Conservation (phyloP, 2,797 vertebrate species). For the Channa striata region DNA sequence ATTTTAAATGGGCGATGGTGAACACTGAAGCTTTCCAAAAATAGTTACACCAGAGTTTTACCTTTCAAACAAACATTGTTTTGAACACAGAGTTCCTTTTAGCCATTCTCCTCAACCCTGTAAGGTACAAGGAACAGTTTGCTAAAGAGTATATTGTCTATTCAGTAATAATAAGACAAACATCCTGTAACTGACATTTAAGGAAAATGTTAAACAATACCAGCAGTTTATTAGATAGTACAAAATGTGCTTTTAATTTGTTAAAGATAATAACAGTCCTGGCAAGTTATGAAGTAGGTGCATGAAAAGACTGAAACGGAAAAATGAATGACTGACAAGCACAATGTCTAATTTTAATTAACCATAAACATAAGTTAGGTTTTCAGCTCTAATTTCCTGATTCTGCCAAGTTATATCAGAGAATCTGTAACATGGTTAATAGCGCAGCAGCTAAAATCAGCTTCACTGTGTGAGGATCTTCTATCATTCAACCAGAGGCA, state of each 20-base stretch:
- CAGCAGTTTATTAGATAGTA: too few species aligned
- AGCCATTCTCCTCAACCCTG: not conserved
- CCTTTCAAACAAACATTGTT: not conserved
- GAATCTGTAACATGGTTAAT: not conserved
- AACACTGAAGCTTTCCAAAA: not conserved
- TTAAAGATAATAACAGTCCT: too few species aligned
- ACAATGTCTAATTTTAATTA: not conserved
- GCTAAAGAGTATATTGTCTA: too few species aligned
- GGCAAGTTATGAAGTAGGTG: too few species aligned
- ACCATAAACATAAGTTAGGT: not conserved
- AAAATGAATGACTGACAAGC: not conserved
- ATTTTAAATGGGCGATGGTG: not conserved
- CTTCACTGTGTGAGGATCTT: conserved; percentile 22
- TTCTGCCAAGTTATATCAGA: not conserved
- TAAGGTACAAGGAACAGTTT: not conserved
- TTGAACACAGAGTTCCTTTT: not conserved
- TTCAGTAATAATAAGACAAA: too few species aligned
- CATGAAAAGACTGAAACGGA: too few species aligned
- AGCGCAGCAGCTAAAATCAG: conserved; percentile 25
- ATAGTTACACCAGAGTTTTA: not conserved
- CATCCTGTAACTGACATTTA: too few species aligned
- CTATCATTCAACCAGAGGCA: not conserved
- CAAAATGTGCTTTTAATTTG: too few species aligned
- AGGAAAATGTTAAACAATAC: too few species aligned
- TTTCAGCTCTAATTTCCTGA: not conserved